Conservation (phyloP, 2,113 vertebrate species). For the Athene cunicularia region DNA sequence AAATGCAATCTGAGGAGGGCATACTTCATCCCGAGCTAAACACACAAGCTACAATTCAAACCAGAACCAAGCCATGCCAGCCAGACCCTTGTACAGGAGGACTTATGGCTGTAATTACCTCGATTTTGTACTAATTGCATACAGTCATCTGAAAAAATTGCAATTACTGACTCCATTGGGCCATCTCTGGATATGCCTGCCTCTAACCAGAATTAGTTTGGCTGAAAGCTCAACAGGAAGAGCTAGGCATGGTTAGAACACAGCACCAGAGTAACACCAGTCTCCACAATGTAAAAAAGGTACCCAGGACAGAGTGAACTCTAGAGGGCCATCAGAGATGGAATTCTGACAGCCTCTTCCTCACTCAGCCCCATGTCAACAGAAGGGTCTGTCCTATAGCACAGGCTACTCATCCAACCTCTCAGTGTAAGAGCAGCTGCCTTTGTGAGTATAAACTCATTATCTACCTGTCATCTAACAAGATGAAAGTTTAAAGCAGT, state of each 20-base stretch:
- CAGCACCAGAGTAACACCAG: neutral
- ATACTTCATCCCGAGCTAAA: accelerated
- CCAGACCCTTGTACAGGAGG: neutral
- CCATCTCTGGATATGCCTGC: neutral
- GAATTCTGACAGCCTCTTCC: neutral
- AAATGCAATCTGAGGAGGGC: neutral
- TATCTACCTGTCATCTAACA: neutral
- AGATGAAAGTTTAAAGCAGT: neutral
- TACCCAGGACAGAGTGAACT: neutral
- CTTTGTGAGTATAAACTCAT: neutral
- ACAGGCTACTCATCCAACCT: neutral
- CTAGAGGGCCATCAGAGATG: neutral
- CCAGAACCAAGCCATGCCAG: neutral
- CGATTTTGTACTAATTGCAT: neutral
- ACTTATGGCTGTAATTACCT: neutral
- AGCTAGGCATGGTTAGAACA: neutral
- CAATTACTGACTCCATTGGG: neutral
- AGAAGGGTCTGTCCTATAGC: neutral
- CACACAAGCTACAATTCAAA: neutral
- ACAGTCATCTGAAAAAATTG: neutral
- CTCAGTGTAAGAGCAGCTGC: neutral
- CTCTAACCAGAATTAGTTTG: neutral
- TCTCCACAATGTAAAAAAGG: neutral
- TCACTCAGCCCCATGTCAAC: neutral
- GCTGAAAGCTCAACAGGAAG: neutral